Evolutionary conservation across 2,113 vertebrate species (phyloP).

Genomic region (Mesitornis unicolor): DNA sequence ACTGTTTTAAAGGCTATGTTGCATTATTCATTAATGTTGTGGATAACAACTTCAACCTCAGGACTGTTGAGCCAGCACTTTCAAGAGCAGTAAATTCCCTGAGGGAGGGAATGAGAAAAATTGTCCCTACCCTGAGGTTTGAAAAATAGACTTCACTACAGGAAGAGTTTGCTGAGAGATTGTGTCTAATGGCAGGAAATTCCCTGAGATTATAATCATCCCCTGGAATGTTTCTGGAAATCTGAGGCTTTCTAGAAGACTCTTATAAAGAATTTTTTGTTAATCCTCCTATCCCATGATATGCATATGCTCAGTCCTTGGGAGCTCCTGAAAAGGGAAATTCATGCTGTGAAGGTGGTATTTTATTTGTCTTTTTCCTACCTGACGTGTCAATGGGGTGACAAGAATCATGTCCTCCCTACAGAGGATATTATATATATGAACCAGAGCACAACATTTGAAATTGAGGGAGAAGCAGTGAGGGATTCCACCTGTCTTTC

Average conservation of each 20-base stretch:
- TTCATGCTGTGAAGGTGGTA: neutral
- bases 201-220: neutral
- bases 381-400: neutral
- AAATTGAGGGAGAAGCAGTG: neutral
- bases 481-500: neutral
- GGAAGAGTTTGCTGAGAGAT: neutral
- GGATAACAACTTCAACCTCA: slow-evolving; percentile 50
- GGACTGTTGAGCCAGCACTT: slow-evolving; percentile 46
- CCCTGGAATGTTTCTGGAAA: neutral
- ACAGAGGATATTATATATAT: neutral
- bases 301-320: neutral
- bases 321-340: neutral
- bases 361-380: neutral
- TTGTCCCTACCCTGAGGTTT: slow-evolving; percentile 7
- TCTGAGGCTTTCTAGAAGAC: neutral
- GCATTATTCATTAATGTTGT: slow-evolving; percentile 61
- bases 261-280: neutral
- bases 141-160: neutral
- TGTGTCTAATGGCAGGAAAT: neutral
- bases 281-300: neutral
- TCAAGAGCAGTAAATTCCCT: slow-evolving; percentile 4
- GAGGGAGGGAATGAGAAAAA: neutral
- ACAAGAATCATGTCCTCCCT: neutral
- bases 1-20: slow-evolving; percentile 47
- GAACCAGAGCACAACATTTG: neutral